These are phyloP conservation scores for Lathamus discolor DNA, from an alignment of 2,113 vertebrate genomes.

Conservation along the genomic window DNA sequence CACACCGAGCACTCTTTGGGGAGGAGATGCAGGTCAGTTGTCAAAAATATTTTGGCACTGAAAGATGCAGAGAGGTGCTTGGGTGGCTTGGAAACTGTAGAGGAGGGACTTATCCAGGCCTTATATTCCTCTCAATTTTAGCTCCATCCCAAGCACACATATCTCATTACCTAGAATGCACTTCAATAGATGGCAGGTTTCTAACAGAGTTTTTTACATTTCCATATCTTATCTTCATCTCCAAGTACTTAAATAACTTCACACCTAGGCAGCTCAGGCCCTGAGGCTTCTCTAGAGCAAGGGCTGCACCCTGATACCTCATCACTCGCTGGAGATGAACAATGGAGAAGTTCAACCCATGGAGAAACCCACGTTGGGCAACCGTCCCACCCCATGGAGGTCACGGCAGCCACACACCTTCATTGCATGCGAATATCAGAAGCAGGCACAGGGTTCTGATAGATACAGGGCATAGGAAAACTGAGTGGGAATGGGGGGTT, in stretches of 20 bases:
- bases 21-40: not conserved
- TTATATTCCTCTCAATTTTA: not conserved
- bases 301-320: slow-evolving; percentile 44
- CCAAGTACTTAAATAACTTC: slow-evolving; percentile 34
- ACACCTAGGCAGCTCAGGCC: slow-evolving; percentile 47
- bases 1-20: not conserved
- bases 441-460: not conserved
- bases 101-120: not conserved
- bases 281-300: slow-evolving; percentile 32
- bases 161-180: slow-evolving; percentile 25
- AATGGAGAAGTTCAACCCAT: slow-evolving; percentile 39
- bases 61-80: not conserved
- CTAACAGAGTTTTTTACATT: not conserved
- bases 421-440: accelerated
- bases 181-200: not conserved
- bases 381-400: not conserved
- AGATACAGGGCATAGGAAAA: not conserved
- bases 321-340: not conserved
- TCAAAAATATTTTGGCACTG: not conserved
- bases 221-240: slow-evolving; percentile 53
- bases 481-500: not conserved
- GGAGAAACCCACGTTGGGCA: slow-evolving; percentile 24
- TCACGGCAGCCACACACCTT: not conserved
- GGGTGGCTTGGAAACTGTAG: not conserved
- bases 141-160: not conserved